These are phyloP conservation scores for Psilanteris sp. DNA, from an alignment of 1,140 invertebrate species.

Conservation along the genomic window DNA sequence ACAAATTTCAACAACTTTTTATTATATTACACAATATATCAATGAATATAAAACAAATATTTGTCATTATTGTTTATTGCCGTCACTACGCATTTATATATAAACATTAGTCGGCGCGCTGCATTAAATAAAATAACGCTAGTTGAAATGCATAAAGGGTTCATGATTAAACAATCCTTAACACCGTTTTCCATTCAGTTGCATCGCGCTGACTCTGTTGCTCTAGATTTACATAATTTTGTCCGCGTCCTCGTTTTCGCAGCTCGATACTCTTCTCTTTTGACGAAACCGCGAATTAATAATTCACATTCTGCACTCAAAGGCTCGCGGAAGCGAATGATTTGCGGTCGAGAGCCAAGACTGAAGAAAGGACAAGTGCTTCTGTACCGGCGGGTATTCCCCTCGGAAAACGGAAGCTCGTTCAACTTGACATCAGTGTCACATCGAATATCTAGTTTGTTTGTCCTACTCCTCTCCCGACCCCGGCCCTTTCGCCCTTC, in stretches of 20 bases:
- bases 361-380: conserved; percentile 37
- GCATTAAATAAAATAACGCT: too few species aligned
- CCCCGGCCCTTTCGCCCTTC: background rate
- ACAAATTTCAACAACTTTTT: too few species aligned
- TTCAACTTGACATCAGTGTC: conserved; percentile 40
- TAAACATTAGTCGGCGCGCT: too few species aligned
- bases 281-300: conserved; percentile 37
- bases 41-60: too few species aligned
- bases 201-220: conserved; percentile 24
- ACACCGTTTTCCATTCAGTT: conserved; percentile 21
- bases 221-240: conserved; percentile 40
- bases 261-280: conserved; percentile 14
- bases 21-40: too few species aligned
- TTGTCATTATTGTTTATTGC: too few species aligned
- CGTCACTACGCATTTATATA: too few species aligned
- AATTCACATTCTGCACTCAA: conserved; percentile 39
- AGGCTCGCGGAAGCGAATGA: conserved; percentile 37
- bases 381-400: conserved; percentile 8
- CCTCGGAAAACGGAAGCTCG: conserved; percentile 27
- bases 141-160: background rate
- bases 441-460: conserved; percentile 35
- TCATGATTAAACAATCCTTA: conserved; percentile 19
- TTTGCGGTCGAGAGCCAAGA: conserved; percentile 36
- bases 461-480: conserved; percentile 12
- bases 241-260: conserved; percentile 14